Percentiles rank a stretch among this genome's conserved stretches.
phyloP scores from a whole-genome alignment of 2,888 invertebrate species.

The Erebia palarica region DNA sequence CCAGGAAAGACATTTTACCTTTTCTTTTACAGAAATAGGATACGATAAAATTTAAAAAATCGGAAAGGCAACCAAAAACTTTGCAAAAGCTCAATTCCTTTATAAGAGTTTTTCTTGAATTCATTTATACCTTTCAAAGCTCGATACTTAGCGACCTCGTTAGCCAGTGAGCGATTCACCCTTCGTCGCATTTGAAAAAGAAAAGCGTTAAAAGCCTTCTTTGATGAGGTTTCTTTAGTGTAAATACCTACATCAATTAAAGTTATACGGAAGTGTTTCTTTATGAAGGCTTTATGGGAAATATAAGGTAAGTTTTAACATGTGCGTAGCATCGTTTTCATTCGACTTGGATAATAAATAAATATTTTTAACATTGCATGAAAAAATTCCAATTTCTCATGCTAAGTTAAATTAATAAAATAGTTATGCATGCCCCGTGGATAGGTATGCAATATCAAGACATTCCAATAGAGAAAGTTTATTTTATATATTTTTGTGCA shows the following conservation, averaged over 20 bases:
- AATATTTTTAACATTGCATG: no score
- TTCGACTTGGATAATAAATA: no score
- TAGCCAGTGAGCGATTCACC: slow-evolving; percentile 18
- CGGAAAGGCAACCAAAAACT: not conserved
- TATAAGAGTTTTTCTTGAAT: not conserved
- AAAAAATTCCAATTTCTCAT: no score
- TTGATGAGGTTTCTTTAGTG: not conserved
- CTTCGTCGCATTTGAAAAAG: slow-evolving; percentile 17
- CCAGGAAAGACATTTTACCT: not conserved
- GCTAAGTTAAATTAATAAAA: no score
- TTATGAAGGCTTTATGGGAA: not conserved
- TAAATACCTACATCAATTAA: not conserved
- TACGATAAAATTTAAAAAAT: not conserved
- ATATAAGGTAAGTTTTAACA: not conserved
- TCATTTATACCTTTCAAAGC: slow-evolving; percentile 2
- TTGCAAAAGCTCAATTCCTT: not conserved
- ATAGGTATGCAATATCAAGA: no score
- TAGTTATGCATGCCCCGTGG: no score
- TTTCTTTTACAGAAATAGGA: not conserved
- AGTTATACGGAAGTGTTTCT: not conserved
- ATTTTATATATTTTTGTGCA: no score
- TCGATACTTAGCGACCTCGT: slow-evolving; percentile 22
- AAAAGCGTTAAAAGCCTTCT: not conserved
- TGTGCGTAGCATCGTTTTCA: not conserved
- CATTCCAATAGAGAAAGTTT: no score